Evolutionary conservation across 2,888 invertebrate genomes (phyloP).

Genomic region (Drosophila picticornis): DNA sequence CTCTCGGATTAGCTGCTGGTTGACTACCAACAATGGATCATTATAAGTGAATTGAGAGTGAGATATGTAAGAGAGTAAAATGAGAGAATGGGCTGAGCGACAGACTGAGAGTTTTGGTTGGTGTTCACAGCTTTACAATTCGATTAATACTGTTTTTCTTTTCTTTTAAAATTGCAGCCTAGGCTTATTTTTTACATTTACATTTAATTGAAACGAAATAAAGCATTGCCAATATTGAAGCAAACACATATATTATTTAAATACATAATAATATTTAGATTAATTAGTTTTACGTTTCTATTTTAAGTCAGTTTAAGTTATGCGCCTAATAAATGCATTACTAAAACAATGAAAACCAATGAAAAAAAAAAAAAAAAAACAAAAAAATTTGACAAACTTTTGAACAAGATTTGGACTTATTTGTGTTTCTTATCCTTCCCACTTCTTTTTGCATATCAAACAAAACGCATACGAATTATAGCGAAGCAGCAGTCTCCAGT

Average conservation of each 20-base stretch:
- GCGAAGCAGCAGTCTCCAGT: constrained; percentile 85
- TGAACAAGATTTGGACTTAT: constrained; percentile 78
- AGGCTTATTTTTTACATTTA: constrained; percentile 34
- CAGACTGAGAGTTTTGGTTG: constrained; percentile 29
- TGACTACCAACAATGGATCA: constrained; percentile 34
- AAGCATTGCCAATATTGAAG: constrained; percentile 29
- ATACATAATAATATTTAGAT: constrained; percentile 44
- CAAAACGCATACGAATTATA: constrained; percentile 77
- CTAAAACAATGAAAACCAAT: constrained; percentile 63
- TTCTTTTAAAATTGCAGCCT: constrained; percentile 57
- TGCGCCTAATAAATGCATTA: constrained; percentile 76
- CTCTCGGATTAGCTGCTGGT: constrained; percentile 48
- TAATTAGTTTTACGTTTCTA: constrained; percentile 57
- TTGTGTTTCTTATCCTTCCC: constrained; percentile 80
- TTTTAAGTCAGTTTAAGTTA: constrained; percentile 69
- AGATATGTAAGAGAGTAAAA: constrained; percentile 20
- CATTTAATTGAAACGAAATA: constrained; percentile 33
- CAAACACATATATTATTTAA: constrained; percentile 30
- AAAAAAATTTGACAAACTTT: constrained; percentile 44
- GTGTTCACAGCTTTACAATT: constrained; percentile 19
- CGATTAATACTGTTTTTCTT: constrained; percentile 37
- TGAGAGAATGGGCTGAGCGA: constrained; percentile 24
- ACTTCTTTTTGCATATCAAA: constrained; percentile 78
- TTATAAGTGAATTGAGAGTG: constrained; percentile 18
- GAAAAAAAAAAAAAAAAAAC: constrained; percentile 31